Percentiles rank a stretch among this genome's conserved stretches.
phyloP scores from a whole-genome alignment of 2,797 vertebrate genomes.

The Lates japonicus region DNA sequence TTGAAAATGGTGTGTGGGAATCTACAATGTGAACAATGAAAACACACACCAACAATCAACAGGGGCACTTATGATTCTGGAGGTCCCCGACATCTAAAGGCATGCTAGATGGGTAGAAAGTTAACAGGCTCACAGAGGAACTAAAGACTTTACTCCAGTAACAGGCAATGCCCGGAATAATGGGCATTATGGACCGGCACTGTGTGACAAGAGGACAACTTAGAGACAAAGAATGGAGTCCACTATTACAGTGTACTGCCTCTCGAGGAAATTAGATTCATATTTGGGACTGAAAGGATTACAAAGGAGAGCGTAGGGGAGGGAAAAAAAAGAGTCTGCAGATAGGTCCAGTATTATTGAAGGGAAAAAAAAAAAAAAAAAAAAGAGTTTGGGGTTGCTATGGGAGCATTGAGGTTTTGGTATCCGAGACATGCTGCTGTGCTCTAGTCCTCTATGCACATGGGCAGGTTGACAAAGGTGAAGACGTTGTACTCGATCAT shows the following conservation, averaged over 20 bases:
- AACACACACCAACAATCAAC: constrained; percentile 70
- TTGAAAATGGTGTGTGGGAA: constrained; percentile 63
- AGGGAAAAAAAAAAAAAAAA: not conserved
- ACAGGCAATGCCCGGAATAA: constrained; percentile 57
- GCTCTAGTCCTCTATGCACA: constrained; percentile 89
- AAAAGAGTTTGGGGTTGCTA: constrained; percentile 13
- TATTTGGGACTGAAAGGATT: constrained; percentile 42
- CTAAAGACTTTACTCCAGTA: constrained; percentile 61
- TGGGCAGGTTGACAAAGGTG: constrained; percentile 98
- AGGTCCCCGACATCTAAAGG: constrained; percentile 80
- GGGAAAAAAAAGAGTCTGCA: constrained; percentile 37
- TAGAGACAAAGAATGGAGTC: constrained; percentile 50
- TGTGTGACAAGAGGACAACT: constrained; percentile 62
- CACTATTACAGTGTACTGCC: constrained; percentile 46
- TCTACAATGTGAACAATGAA: constrained; percentile 73
- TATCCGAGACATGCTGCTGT: constrained; percentile 67
- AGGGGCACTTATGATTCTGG: constrained; percentile 72
- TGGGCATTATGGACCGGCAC: constrained; percentile 58
- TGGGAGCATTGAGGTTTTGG: constrained; percentile 67
- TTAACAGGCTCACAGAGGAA: constrained; percentile 63
- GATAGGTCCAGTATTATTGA: constrained; percentile 69
- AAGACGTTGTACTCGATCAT: constrained; percentile 99
- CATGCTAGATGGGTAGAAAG: constrained; percentile 78
- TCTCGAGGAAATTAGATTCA: constrained; percentile 53
- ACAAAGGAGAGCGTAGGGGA: constrained; percentile 32